These are phyloP conservation scores for Neofelis nebulosa DNA, from an alignment of 2,113 vertebrate genomes.

Conservation along the genomic window DNA sequence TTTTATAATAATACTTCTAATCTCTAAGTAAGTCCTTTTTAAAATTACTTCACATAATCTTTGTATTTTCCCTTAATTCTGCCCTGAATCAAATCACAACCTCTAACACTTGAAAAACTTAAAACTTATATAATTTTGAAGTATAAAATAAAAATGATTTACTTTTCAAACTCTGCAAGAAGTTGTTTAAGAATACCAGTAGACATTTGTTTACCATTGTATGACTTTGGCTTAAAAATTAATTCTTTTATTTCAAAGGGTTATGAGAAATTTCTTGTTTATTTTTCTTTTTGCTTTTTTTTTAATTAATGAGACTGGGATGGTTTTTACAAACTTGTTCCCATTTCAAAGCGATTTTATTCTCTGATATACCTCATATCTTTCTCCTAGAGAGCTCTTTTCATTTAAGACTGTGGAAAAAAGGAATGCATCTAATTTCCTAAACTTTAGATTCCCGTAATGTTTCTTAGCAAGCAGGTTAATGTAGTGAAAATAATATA, in stretches of 20 bases:
- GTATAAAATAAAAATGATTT: slow-evolving; percentile 19
- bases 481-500: background rate
- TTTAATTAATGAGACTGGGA: background rate
- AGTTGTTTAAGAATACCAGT: background rate
- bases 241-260: background rate
- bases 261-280: background rate
- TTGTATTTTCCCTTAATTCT: background rate
- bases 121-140: slow-evolving; percentile 13
- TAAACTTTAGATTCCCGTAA: background rate
- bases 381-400: background rate
- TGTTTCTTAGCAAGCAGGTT: background rate
- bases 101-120: slow-evolving; percentile 18
- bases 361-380: background rate
- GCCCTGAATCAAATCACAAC: background rate
- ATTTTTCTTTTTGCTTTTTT: background rate
- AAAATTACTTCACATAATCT: background rate
- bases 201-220: background rate
- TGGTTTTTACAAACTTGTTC: background rate
- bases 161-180: background rate
- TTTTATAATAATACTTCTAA: background rate
- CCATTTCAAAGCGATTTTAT: slow-evolving; percentile 27
- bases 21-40: slow-evolving; percentile 5
- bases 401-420: background rate
- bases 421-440: background rate
- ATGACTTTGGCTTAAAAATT: background rate